Evolutionary conservation across 2,113 vertebrate species (phyloP), one percentile per base, ranked within the genome.

Genomic region (Monarcha castaneiventris): DNA sequence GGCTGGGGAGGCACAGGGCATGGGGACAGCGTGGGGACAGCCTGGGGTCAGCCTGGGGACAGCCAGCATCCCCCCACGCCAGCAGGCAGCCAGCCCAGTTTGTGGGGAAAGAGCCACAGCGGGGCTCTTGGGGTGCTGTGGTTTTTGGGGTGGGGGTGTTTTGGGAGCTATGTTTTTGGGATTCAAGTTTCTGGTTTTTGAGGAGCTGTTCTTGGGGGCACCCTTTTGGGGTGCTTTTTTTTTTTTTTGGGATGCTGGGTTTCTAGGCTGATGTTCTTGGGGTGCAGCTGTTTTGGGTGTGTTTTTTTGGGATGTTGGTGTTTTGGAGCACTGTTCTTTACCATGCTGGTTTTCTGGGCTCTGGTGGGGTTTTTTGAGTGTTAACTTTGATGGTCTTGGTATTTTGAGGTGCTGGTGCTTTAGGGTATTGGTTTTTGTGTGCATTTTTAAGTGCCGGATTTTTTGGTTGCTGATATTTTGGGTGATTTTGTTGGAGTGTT

Each of bases 61-160:
- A 79, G 33, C 56, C 68, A 66, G 37, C 27, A 27, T 14, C 2
- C 0, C 37, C 33, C 1, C 21, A 32, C 6, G 12, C 8, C 86
- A 29, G 37, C 18, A 2, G 51, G 44, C 23, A 30, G 14, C 79
- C 73, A 55, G 37, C 32, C 29, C 58, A 44, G 48, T 43, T 15
- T 30, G 5, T 2, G 4, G 16, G 26, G 58, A 29, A 10, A 13
- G 10, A 10, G 21, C 9, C 25, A 11, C 0, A 0, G 6, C 20
- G 2, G 3, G 13, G 10, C 1, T 55, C 5, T 48, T 13, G 18
- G 33, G 8, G 4, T 43, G 19, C 22, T 1, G 19, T 2, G 13
- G 2, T n/a, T 74, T 68, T 58, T 2, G 10, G 33, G 32, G 12
- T 59, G 59, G 3, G 27, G 35, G 18, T 32, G 37, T 73, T 67